phyloP scores from a whole-genome alignment of 2,888 invertebrate species.

The Platycnemis pennipes region DNA sequence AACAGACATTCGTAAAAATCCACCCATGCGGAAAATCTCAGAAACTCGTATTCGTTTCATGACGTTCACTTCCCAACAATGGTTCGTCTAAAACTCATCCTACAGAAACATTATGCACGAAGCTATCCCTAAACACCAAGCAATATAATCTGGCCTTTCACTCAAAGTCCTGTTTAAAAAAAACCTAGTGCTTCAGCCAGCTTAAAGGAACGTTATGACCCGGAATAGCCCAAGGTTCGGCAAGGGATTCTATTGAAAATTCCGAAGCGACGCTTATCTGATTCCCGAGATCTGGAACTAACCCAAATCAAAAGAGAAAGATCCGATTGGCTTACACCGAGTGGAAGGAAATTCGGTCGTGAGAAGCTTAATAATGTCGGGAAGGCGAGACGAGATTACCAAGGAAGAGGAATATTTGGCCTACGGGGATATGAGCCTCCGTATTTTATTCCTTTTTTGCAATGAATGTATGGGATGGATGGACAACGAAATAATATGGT shows the following conservation, averaged over 20 bases:
- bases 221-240: not conserved
- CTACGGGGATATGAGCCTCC: no score
- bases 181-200: not conserved
- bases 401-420: not conserved
- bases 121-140: not conserved
- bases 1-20: no score
- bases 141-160: not conserved
- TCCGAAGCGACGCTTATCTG: constrained; percentile 45
- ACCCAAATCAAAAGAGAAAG: constrained; percentile 37
- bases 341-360: constrained; percentile 12
- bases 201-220: not conserved
- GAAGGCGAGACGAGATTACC: not conserved
- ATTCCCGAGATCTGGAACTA: constrained; percentile 32
- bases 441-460: no score
- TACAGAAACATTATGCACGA: not conserved
- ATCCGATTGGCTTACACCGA: not conserved
- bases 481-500: no score
- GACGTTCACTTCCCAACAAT: not conserved
- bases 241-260: constrained; percentile 5
- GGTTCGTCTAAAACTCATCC: not conserved
- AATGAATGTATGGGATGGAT: no score
- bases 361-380: not conserved
- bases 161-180: not conserved
- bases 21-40: not conserved
- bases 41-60: not conserved